Percentiles rank a stretch among this genome's conserved stretches.
phyloP scores from a whole-genome alignment of 2,888 invertebrate species.

The Eretmocerus hayati region DNA sequence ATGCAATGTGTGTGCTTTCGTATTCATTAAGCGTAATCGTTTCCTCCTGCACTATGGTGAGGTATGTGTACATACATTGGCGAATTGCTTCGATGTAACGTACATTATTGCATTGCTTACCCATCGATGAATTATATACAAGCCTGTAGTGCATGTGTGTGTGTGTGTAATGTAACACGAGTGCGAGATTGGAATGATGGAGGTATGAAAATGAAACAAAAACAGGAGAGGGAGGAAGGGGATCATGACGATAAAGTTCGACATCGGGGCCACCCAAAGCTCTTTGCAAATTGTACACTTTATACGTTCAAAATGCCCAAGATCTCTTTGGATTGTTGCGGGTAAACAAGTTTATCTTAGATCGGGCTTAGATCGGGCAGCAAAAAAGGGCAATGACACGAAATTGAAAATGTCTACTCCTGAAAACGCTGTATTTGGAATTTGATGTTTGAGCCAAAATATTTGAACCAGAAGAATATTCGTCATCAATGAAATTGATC shows the following conservation, averaged over 20 bases:
- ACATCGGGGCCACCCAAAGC: background rate
- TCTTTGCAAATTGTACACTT: background rate
- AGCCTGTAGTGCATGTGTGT: no score
- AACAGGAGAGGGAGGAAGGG: background rate
- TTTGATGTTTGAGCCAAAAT: no score
- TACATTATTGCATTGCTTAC: background rate
- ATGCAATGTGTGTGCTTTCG: background rate
- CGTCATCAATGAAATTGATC: no score
- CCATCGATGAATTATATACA: no score
- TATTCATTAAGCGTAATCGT: background rate
- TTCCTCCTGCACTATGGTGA: background rate
- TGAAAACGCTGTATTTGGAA: no score
- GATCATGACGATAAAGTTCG: background rate
- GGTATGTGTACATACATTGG: no score
- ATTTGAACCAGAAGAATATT: no score
- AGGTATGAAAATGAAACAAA: background rate
- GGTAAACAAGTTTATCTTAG: slow-evolving; percentile 10
- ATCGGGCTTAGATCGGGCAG: background rate
- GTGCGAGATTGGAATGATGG: background rate
- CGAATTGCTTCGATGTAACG: background rate
- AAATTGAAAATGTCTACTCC: no score
- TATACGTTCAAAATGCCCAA: background rate
- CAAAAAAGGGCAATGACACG: no score
- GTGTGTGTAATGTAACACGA: no score
- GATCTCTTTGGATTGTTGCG: background rate